Evolutionary conservation across 2,888 invertebrate genomes (phyloP), one percentile per base, ranked within the genome.

Genomic region (Saturnia japonica): DNA sequence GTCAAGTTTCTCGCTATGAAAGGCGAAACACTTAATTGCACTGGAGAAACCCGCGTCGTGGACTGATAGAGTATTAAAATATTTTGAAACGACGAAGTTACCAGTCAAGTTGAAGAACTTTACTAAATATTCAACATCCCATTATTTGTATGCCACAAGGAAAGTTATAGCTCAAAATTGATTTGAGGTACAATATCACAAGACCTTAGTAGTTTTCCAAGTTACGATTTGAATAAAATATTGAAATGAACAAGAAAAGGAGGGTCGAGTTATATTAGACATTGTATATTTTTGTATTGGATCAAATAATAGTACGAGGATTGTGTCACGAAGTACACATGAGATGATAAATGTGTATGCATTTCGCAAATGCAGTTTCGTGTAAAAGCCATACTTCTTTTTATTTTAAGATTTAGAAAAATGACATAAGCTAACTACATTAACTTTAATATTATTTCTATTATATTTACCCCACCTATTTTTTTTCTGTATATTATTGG

Each of bases 11-110:
- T 81, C 80, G 78, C 80, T 85, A 84, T 88, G 85, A 86, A 87
- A 88, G 81, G 82, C 81, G 83, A 88, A 89, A 87, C 84, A 88
- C 82, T 85, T 87, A 88, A 89, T 89, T 88, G 85, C 87, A 86
- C 81, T 79, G 80, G 77, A 82, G 80, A 80, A 78, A 75, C 80
- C 77, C 71, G 72, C 79, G 74, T 75, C 76, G 75, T 77, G 78
- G 81, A 79, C 81, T 77, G 76, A n/a, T 81, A 78, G 79, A 78
- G 76, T 82, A 80, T 82, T 84, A 81, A 77, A 84, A 86, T 86
- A 82, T 88, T 88, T 86, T 82, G 82, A 85, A 78, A 80, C 77
- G 81, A 75, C 73, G 75, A 82, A 83, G 77, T 84, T 83, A 77
- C 78, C 78, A 76, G 75, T 81, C 78, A 80, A 84, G 84, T 81